A percentile compares a stretch with the other conserved stretches of the same genome.
phyloP scores from a whole-genome alignment of 2,113 vertebrate genomes.

The Gadus chalcogrammus region DNA sequence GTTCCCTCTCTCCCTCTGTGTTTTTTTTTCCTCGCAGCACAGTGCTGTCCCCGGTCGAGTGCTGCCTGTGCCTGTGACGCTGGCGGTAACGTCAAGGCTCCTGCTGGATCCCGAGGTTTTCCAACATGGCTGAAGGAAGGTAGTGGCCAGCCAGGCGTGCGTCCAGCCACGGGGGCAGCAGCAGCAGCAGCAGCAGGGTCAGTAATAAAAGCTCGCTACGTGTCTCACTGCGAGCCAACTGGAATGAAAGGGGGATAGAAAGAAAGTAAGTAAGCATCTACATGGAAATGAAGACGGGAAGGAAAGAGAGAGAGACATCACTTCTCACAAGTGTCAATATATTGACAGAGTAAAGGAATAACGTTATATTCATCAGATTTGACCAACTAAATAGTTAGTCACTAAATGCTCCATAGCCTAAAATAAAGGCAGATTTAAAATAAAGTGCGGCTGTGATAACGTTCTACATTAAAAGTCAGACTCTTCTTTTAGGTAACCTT shows the following conservation, averaged over 20 bases:
- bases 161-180: slow-evolving; percentile 29
- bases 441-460: too few species aligned
- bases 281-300: neutral
- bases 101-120: slow-evolving; percentile 34
- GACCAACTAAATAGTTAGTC: too few species aligned
- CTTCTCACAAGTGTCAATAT: too few species aligned
- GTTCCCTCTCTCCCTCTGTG: slow-evolving; percentile 31
- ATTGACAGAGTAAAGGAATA: too few species aligned
- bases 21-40: slow-evolving; percentile 49
- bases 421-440: too few species aligned
- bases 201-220: too few species aligned
- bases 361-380: too few species aligned
- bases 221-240: too few species aligned
- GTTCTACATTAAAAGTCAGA: too few species aligned
- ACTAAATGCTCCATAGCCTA: too few species aligned
- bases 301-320: neutral
- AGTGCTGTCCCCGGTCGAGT: slow-evolving; percentile 62
- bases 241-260: neutral
- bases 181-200: too few species aligned
- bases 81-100: slow-evolving; percentile 33
- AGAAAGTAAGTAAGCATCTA: neutral
- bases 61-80: slow-evolving; percentile 62
- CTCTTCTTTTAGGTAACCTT: too few species aligned
- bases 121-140: slow-evolving; percentile 67
- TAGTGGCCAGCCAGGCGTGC: neutral